Base-by-base conservation (phyloP, 2,797 vertebrate genomes). In the Hydrophis major region DNA sequence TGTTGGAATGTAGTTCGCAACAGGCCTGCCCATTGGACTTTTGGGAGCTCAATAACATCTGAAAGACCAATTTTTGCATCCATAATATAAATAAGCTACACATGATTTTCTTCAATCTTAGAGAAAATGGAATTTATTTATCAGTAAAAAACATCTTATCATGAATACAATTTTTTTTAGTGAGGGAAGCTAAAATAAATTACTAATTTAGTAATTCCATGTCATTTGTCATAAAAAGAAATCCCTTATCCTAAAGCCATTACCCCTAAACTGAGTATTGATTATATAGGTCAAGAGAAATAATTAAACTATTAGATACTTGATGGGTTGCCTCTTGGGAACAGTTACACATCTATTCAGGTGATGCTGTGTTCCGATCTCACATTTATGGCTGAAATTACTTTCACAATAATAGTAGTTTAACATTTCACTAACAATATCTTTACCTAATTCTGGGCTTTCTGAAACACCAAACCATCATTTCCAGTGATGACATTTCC, bases 261-360 rank as follows among this genome's bases (percentile, higher is more conserved):
- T 94, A 94, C 2, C 10, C 90, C 20, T 87, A 95, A 94, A 94
- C 90, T 94, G 66, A 93, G 93, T 94, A 94, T 94, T 88, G 94
- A 89, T n/a, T 13, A 92, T 93, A 57, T 42, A 94, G 28, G 87
- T 91, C n/a, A 90, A 93, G 95, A 93, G 37, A 89, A 92, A 16
- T 25, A 93, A 88, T 95, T 94, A 94, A 95, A 63, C 86, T 28
- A 42, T 93, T 90, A 89, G 74, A 94, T 93, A 93, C 50, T 57
- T 91, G 83, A 66, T 42, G 7, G 18, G 32, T 18, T 88, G 11
- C 92, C 95, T 94, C 86, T 74, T 89, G 47, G 89, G 90, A 94
- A 91, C 88, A 92, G 5, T 83, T 92, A 92, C 57, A 90, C 27
- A 86, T 86, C 93, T 92, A 20, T 91, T 96, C 59, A 95, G 88